A percentile compares a stretch with the other conserved stretches of the same genome.
phyloP scores from a whole-genome alignment of 2,888 invertebrate species.

The Plagodis pulveraria region DNA sequence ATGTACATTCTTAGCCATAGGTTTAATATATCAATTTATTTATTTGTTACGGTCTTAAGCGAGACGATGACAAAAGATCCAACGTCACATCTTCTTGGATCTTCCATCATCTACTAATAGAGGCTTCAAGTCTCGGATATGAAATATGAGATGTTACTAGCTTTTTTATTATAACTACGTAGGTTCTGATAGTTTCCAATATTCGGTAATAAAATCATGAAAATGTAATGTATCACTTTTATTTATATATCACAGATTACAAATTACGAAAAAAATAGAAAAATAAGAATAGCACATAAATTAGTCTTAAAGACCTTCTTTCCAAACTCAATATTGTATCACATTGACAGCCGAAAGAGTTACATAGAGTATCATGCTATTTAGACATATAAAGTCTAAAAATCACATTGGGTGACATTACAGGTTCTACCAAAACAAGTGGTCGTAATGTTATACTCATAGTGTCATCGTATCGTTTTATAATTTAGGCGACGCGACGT shows the following conservation, averaged over 20 bases:
- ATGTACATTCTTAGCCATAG: too few species aligned
- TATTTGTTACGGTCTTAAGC: too few species aligned
- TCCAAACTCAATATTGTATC: background rate
- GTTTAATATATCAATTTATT: too few species aligned
- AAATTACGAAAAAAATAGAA: slow-evolving; percentile 18
- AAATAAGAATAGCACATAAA: slow-evolving; percentile 2
- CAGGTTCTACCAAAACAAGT: slow-evolving; percentile 10
- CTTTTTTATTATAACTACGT: background rate
- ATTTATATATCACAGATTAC: slow-evolving; percentile 30
- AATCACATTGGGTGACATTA: slow-evolving; percentile 16
- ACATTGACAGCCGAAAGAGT: too few species aligned
- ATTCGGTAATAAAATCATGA: slow-evolving; percentile 3
- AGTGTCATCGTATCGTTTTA: slow-evolving; percentile 12
- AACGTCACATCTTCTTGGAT: too few species aligned
- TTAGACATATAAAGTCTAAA: too few species aligned
- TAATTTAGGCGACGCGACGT: slow-evolving; percentile 9
- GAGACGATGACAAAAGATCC: too few species aligned
- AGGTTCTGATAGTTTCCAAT: background rate
- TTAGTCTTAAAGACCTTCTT: too few species aligned
- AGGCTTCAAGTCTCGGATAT: too few species aligned
- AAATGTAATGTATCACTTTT: slow-evolving; percentile 6
- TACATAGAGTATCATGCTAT: too few species aligned
- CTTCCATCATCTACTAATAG: too few species aligned
- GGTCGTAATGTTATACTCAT: background rate
- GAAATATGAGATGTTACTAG: too few species aligned